Percentiles rank a stretch among this genome's conserved stretches.
Evolutionary conservation across 2,113 vertebrate species (phyloP).

Genomic region (Pagrus major): DNA sequence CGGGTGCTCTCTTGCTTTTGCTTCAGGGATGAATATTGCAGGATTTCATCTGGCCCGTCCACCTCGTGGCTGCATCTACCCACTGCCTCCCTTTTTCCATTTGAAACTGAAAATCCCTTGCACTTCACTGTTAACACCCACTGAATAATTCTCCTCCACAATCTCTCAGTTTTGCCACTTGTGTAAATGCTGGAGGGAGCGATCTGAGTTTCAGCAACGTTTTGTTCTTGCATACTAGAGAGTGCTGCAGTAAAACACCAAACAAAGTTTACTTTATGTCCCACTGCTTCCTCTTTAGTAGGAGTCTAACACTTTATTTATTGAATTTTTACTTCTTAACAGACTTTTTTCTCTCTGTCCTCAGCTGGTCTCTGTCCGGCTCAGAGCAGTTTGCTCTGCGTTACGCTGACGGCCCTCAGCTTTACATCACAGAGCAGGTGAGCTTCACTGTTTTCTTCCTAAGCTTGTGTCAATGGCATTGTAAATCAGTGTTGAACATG

Average conservation of each 20-base stretch:
- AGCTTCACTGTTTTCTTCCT: slow-evolving; percentile 26
- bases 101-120: slow-evolving; percentile 41
- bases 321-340: slow-evolving; percentile 1
- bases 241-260: slow-evolving; percentile 24
- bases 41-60: slow-evolving; percentile 12
- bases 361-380: slow-evolving; percentile 95
- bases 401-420: slow-evolving; percentile 95
- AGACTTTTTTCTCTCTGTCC: slow-evolving; percentile 8
- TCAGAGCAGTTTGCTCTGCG: slow-evolving; percentile 96
- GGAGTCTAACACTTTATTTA: not conserved
- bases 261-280: not conserved
- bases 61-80: slow-evolving; percentile 32
- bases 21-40: slow-evolving; percentile 4
- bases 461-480: not conserved
- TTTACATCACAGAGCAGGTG: slow-evolving; percentile 98
- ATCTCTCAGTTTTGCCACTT: slow-evolving; percentile 43
- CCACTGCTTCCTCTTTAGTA: not conserved
- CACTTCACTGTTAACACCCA: slow-evolving; percentile 58
- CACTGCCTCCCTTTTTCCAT: slow-evolving; percentile 47
- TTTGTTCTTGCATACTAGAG: slow-evolving; percentile 34
- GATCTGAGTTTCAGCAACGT: slow-evolving; percentile 48
- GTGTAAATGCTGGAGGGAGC: slow-evolving; percentile 53
- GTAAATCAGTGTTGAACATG: not conserved
- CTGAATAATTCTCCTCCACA: slow-evolving; percentile 58
- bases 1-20: not conserved